A percentile compares a stretch with the other conserved stretches of the same genome.
phyloP scores from a whole-genome alignment of 2,888 invertebrate genomes.

The Euproctis similis region DNA sequence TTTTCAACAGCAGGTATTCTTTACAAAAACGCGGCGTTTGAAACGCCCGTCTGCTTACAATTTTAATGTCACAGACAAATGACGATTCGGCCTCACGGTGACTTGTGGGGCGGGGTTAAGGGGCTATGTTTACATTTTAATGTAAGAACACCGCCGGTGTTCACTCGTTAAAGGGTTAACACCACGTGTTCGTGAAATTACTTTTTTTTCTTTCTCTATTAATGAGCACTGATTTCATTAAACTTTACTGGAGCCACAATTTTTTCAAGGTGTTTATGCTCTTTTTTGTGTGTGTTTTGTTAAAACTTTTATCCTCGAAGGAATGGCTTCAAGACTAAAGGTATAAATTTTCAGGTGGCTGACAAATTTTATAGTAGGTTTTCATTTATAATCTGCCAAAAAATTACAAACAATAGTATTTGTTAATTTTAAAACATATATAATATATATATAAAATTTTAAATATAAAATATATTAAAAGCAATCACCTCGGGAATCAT shows the following conservation, averaged over 20 bases:
- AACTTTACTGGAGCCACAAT: slow-evolving; percentile 26
- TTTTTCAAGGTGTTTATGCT: slow-evolving; percentile 27
- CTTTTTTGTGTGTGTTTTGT: slow-evolving; percentile 7
- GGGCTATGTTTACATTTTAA: slow-evolving; percentile 69
- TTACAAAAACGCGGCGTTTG: slow-evolving; percentile 13
- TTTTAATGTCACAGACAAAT: slow-evolving; percentile 57
- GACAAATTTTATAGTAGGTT: no score
- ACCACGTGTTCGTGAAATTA: slow-evolving; percentile 48
- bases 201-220: slow-evolving; percentile 54
- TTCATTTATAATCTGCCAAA: no score
- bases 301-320: slow-evolving; percentile 7
- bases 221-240: slow-evolving; percentile 49
- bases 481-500: no score
- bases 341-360: no score
- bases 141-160: slow-evolving; percentile 53
- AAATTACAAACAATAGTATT: no score
- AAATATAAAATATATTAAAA: no score
- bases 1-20: slow-evolving; percentile 17
- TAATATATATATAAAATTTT: no score
- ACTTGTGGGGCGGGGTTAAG: slow-evolving; percentile 58
- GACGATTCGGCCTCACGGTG: slow-evolving; percentile 52
- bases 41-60: slow-evolving; percentile 35
- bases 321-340: neutral
- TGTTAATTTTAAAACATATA: no score
- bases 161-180: slow-evolving; percentile 60